Evolutionary conservation across 2,888 invertebrate genomes (phyloP).

Genomic region (Eilema caniola): DNA sequence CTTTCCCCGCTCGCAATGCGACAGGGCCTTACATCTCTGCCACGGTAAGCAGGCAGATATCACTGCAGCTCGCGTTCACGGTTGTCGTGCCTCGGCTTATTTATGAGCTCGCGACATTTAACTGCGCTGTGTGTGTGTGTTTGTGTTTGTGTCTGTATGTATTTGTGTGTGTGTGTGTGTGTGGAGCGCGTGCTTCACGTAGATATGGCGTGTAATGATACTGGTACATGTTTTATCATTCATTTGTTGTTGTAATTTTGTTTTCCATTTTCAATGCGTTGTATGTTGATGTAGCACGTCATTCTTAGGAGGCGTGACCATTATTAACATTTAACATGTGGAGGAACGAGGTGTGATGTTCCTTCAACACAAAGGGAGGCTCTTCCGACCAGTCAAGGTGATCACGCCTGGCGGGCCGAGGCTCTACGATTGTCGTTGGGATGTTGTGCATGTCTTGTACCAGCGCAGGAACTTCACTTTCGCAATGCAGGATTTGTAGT

Average conservation of each 20-base stretch:
- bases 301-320: no score
- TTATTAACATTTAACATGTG: no score
- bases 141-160: slow-evolving; percentile 24
- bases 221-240: slow-evolving; percentile 34
- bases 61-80: slow-evolving; percentile 49
- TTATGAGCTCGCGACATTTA: slow-evolving; percentile 53
- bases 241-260: slow-evolving; percentile 17
- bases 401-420: no score
- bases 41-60: slow-evolving; percentile 29
- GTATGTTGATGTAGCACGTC: no score
- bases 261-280: neutral
- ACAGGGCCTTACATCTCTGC: slow-evolving; percentile 20
- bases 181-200: slow-evolving; percentile 12
- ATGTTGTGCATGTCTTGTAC: no score
- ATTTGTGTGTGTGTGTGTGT: slow-evolving; percentile 18
- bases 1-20: slow-evolving; percentile 15
- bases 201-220: slow-evolving; percentile 38
- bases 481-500: no score
- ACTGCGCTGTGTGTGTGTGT: slow-evolving; percentile 29
- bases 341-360: no score
- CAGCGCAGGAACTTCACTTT: no score
- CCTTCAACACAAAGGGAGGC: no score
- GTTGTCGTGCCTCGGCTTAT: slow-evolving; percentile 55
- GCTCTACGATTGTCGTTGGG: no score
- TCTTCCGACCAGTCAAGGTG: no score